These are phyloP conservation scores for Darevskia mixta DNA, from an alignment of 2,797 vertebrate species.

Conservation along the genomic window DNA sequence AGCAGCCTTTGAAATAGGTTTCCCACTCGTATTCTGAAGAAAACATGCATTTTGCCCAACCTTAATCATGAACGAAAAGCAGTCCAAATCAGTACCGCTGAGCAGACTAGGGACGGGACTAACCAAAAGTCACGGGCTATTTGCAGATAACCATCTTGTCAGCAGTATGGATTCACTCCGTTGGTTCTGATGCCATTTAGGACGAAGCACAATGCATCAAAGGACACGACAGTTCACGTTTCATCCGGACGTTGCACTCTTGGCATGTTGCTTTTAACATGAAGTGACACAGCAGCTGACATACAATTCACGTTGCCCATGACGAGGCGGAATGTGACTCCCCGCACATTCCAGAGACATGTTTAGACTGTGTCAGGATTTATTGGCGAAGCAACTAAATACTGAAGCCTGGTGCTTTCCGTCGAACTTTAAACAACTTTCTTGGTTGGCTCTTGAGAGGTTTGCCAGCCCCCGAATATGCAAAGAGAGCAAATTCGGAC, in stretches of 20 bases:
- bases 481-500: conserved; percentile 15
- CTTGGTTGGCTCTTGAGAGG: neutral
- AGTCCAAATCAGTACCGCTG: neutral
- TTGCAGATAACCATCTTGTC: conserved; percentile 8
- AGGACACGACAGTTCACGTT: neutral
- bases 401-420: conserved; percentile 24
- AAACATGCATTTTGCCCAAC: conserved; percentile 64
- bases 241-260: conserved; percentile 5
- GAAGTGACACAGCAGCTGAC: neutral
- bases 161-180: conserved; percentile 10
- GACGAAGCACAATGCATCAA: conserved; percentile 9
- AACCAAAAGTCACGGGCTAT: neutral
- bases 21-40: conserved; percentile 17
- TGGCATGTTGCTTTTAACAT: conserved; percentile 28
- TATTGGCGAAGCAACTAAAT: conserved; percentile 34
- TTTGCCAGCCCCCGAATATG: neutral
- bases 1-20: no score
- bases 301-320: neutral
- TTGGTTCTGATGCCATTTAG: conserved; percentile 9
- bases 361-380: conserved; percentile 4
- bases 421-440: conserved; percentile 34
- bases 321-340: conserved; percentile 9
- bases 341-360: neutral
- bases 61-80: conserved; percentile 13
- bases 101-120: neutral